These are phyloP conservation scores for Pachliopta kotzebuea DNA, from an alignment of 2,888 invertebrate genomes.

Conservation along the genomic window DNA sequence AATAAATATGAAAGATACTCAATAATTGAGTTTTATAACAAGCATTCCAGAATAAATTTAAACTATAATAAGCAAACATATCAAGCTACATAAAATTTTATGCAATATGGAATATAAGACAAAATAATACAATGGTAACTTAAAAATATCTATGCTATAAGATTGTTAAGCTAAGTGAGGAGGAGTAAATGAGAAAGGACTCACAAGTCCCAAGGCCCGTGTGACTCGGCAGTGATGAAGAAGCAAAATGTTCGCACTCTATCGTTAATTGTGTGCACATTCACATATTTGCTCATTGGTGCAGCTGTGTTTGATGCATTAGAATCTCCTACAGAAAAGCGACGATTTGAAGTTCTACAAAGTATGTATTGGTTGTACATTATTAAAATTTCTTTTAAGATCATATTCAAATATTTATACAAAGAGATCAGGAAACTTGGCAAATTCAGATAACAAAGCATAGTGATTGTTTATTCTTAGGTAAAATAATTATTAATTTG, in stretches of 20 bases:
- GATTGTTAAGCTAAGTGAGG: constrained; percentile 45
- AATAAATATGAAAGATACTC: constrained; percentile 8
- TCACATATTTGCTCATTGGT: constrained; percentile 99
- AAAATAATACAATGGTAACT: constrained; percentile 52
- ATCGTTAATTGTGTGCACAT: constrained; percentile 99
- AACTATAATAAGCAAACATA: constrained; percentile 25
- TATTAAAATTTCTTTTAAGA: neutral
- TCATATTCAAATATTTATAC: neutral
- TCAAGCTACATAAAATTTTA: constrained; percentile 32
- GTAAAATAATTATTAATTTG: no score
- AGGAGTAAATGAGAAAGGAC: constrained; percentile 50
- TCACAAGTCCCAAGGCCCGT: constrained; percentile 61
- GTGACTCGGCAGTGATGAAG: constrained; percentile 90
- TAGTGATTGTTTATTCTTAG: no score
- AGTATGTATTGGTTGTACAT: constrained; percentile 71
- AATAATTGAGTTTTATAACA: constrained; percentile 1
- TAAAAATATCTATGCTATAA: constrained; percentile 44
- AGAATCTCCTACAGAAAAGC: constrained; percentile 97
- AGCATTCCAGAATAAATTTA: neutral
- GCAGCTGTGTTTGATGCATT: constrained; percentile 99
- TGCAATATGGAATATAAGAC: constrained; percentile 21
- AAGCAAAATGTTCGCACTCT: constrained; percentile 99
- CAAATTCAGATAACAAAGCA: no score
- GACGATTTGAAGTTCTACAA: constrained; percentile 93
- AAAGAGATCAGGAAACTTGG: no score